Base-by-base conservation (phyloP, 2,888 invertebrate species). In the Dastarcus helophoroides region DNA sequence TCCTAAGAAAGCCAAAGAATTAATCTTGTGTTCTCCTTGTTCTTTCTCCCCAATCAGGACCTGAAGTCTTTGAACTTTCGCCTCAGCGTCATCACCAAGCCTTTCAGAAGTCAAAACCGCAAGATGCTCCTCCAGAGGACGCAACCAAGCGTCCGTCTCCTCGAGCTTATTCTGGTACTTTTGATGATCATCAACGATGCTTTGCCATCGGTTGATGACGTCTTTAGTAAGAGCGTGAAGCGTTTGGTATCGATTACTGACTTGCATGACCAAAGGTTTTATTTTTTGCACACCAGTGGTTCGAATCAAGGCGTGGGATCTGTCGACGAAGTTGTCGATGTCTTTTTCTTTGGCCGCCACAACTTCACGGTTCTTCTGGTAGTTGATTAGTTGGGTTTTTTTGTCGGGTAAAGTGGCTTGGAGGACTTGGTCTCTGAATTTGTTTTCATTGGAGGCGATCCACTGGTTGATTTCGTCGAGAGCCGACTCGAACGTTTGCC, bases 321-420 rank as follows among this genome's bases (percentile, higher is more conserved):
- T 79, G 57, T 94, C 93, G 12, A 88, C 76, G 52, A 93, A 91
- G 7, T 75, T 71, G 56, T 93, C 93, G 22, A 94, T 76, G 53
- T 80, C 79, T 46, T 78, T 76, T 58, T 94, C 93, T 48, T 85
- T 82, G 7, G 72, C 72, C 28, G 79, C 64, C 27, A 94, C 79
- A 28, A 74, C 69, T 38, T 85, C 81, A 11, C 85, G 73, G 46
- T 81, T 71, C 28, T 78, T 74, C 45, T 79, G 76, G 44, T 81
- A 81, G 30, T 68, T 67, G 39, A 76, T 70, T 7, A 89, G 62
- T 46, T 84, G 80, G 14, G 69, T 65, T 48, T 79, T 74, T 59
- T 94, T 95, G 46, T 90, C 89, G 27, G 76, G 67, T 11, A 89
- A 59, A 1, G 80, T 79, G 1, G 83, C 79, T 54, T 85, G 80